Evolutionary conservation across 2,888 invertebrate species (phyloP), one percentile per base, ranked within the genome.

Genomic region (Tiliacea aurago): DNA sequence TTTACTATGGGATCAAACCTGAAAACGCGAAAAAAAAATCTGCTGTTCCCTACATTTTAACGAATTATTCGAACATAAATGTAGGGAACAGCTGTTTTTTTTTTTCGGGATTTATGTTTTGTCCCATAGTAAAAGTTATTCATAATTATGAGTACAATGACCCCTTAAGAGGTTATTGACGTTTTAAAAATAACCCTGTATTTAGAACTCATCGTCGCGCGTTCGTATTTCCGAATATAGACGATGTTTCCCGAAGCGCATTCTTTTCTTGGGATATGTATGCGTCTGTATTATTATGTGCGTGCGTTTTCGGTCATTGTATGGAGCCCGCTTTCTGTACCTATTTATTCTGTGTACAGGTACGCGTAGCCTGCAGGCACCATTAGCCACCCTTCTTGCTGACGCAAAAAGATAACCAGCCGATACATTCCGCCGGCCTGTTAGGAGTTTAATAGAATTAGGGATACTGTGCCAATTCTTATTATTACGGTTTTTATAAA

Each of bases 381-480:
- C 76, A 80, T 81, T 81, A 81, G 69, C 74, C 58, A 84, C 81
- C 84, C 81, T 81, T 51, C 64, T 15, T 65, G 80, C 69, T 79
- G 74, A 80, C 62, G 49, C 28, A 41, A 53, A 68, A 74, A 66
- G 80, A 81, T 74, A 81, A 83, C 70, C 59, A 51, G 18, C 18
- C 83, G 65, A 80, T 68, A 80, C 75, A 58, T 67, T 43, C 64
- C 59, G 65, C 49, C 49, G 43, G 49, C 56, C 56, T 53, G 59
- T 64, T 47, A 53, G 43, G 47, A 43, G 61, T n/a, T 68, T 45
- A 71, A 75, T 70, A 58, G 47, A 62, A 75, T 75, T 71, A 55
- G 66, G 47, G 28, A 43, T 56, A 13, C 28, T 11, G 56, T 43
- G 18, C 33, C 59, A 68, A 23, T 66, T 55, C 45, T 65, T 47